These are phyloP conservation scores for Aleiodes testaceus DNA, from an alignment of 2,888 invertebrate species.

Conservation along the genomic window DNA sequence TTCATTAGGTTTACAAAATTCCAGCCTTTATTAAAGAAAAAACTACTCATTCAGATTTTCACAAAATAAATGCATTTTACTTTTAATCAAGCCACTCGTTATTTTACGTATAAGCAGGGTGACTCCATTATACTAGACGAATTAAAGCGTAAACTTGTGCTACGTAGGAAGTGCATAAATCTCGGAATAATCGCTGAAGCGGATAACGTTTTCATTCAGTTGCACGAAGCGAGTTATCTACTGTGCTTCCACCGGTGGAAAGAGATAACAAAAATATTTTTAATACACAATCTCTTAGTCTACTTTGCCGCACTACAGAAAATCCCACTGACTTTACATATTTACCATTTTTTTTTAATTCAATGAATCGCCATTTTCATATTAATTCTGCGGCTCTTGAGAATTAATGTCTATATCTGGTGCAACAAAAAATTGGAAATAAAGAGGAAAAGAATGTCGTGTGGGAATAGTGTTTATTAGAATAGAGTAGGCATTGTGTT, in stretches of 20 bases:
- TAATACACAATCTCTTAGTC: slow-evolving; percentile 17
- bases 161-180: slow-evolving; percentile 10
- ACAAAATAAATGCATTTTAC: not conserved
- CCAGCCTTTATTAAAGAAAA: too few relatives aligned
- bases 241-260: slow-evolving; percentile 1
- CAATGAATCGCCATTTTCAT: not conserved
- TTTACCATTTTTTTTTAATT: not conserved
- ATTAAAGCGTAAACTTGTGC: slow-evolving; percentile 8
- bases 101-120: not conserved
- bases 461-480: too few relatives aligned
- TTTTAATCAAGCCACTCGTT: not conserved
- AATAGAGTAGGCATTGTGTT: too few relatives aligned
- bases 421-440: too few relatives aligned
- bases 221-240: not conserved
- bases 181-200: slow-evolving; percentile 16
- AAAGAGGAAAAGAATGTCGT: too few relatives aligned
- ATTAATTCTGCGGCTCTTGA: not conserved
- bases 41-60: not conserved
- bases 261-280: slow-evolving; percentile 16
- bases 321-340: slow-evolving; percentile 1
- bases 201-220: slow-evolving; percentile 23
- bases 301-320: not conserved
- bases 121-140: not conserved
- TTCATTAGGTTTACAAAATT: too few relatives aligned
- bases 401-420: too few relatives aligned